A percentile compares a stretch with the other conserved stretches of the same genome.
Conservation (phyloP, 2,888 invertebrate genomes). For the Drosophila rubida region DNA sequence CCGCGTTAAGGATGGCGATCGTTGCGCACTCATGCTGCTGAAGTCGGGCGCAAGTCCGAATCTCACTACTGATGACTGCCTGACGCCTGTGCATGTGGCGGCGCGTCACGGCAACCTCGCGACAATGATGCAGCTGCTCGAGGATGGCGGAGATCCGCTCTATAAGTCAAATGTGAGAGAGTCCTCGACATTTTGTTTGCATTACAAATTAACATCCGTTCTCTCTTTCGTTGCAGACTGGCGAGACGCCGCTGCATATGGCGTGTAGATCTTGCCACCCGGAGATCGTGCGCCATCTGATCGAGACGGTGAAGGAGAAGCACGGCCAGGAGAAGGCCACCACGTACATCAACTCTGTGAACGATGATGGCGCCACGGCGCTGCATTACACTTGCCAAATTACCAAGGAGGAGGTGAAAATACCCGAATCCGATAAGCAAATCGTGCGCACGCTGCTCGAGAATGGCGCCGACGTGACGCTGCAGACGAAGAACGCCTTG, state of each 20-base stretch:
- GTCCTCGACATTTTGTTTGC: too few species aligned
- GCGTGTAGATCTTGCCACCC: constrained; percentile 94
- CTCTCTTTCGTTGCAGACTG: constrained; percentile 87
- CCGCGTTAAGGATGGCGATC: constrained; percentile 94
- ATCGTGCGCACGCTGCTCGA: constrained; percentile 95
- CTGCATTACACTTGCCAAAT: constrained; percentile 98
- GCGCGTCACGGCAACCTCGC: constrained; percentile 95
- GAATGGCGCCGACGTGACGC: constrained; percentile 95
- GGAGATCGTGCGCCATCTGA: constrained; percentile 93
- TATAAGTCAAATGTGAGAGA: constrained; percentile 95
- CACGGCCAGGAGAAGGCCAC: constrained; percentile 92
- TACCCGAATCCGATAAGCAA: constrained; percentile 91
- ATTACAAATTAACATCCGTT: too few species aligned
- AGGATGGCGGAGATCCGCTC: constrained; percentile 97
- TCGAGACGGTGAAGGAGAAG: constrained; percentile 91
- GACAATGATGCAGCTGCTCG: constrained; percentile 93
- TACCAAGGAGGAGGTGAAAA: constrained; percentile 91
- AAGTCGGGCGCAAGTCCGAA: constrained; percentile 99
- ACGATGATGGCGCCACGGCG: constrained; percentile 96
- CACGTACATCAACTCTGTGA: constrained; percentile 94
- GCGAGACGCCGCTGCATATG: constrained; percentile 98
- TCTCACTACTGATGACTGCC: constrained; percentile 97
- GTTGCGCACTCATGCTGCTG: constrained; percentile 97
- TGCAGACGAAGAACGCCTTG: constrained; percentile 93
- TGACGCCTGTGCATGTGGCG: constrained; percentile 98